Evolutionary conservation across 1,140 invertebrate genomes (phyloP).

Genomic region (Steinernema feltiae): DNA sequence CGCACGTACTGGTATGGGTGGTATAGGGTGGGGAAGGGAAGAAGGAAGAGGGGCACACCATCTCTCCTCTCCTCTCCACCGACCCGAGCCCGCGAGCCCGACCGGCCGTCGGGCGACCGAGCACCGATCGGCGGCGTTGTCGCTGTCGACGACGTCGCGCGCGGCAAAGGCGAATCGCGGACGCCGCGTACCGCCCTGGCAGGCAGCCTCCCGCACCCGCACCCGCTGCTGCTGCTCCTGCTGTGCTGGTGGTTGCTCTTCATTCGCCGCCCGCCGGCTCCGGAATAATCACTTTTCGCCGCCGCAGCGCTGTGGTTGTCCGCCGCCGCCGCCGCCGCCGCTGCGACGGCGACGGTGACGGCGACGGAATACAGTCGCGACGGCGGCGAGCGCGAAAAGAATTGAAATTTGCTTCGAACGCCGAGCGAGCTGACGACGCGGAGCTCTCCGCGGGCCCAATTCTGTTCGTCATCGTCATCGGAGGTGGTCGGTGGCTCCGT

Average conservation of each 20-base stretch:
- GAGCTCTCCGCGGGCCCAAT: not conserved
- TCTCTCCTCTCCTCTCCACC: not conserved
- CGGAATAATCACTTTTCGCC: no score
- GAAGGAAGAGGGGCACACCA: no score
- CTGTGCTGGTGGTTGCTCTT: no score
- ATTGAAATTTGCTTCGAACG: not conserved
- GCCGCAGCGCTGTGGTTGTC: not conserved
- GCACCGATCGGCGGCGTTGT: not conserved
- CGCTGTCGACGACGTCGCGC: not conserved
- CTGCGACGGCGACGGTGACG: not conserved
- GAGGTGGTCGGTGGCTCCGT: not conserved
- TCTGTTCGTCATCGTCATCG: not conserved
- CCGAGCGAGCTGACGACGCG: not conserved
- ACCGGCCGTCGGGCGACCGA: slow-evolving; percentile 8
- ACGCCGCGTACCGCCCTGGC: no score
- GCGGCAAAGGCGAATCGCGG: no score
- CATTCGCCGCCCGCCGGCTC: not conserved
- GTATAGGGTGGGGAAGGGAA: not conserved
- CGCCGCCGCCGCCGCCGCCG: not conserved
- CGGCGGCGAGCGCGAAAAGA: not conserved
- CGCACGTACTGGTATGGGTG: slow-evolving; percentile 14
- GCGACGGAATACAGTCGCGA: not conserved
- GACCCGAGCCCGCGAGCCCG: not conserved
- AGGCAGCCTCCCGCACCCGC: no score
- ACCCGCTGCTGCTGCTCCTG: no score